phyloP scores from a whole-genome alignment of 2,113 vertebrate genomes.

The Mionectes macconnelli region DNA sequence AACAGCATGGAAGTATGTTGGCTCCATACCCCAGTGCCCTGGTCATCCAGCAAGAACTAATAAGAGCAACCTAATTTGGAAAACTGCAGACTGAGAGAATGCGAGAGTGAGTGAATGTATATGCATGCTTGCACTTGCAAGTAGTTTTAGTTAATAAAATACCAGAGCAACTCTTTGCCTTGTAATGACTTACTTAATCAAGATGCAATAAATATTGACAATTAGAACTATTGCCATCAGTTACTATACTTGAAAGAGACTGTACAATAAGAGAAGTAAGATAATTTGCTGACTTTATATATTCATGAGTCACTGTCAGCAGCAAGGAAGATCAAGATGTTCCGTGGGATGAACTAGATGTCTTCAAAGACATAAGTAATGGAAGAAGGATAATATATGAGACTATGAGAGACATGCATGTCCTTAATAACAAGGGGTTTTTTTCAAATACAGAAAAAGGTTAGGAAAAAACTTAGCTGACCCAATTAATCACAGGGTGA shows the following conservation, averaged over 20 bases:
- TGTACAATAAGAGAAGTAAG: background rate
- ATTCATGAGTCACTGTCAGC: background rate
- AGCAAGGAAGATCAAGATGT: background rate
- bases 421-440: background rate
- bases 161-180: background rate
- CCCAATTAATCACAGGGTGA: background rate
- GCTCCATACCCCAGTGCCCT: background rate
- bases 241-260: background rate
- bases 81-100: background rate
- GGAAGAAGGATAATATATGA: background rate
- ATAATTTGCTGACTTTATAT: background rate
- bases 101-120: background rate
- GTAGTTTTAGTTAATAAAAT: background rate
- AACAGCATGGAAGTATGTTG: background rate
- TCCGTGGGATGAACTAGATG: background rate
- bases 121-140: background rate
- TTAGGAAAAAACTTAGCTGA: background rate
- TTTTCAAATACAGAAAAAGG: background rate
- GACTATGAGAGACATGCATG: background rate
- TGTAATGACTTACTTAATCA: background rate
- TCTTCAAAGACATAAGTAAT: background rate
- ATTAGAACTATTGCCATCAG: background rate
- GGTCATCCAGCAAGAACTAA: background rate
- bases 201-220: background rate
- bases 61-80: background rate